These are phyloP conservation scores for Pollenia griseotomentosa DNA, from an alignment of 2,888 invertebrate genomes.

Conservation along the genomic window DNA sequence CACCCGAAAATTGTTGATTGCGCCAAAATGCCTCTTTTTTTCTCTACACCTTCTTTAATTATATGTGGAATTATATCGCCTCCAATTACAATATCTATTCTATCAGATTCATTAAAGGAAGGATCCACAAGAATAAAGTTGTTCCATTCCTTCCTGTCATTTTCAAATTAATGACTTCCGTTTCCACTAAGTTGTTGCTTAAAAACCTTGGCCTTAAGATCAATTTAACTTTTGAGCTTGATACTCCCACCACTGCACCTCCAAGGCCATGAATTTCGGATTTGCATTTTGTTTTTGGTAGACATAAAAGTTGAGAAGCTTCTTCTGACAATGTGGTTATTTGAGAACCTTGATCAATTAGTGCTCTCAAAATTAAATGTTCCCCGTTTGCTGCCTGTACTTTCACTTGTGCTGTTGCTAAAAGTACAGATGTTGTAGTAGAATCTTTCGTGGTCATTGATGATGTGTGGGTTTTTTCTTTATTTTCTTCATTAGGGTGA, in stretches of 20 bases:
- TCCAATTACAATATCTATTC: constrained; percentile 9
- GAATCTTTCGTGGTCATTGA: background rate
- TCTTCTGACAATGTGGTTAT: constrained; percentile 15
- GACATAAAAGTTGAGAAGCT: constrained; percentile 45
- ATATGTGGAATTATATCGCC: constrained; percentile 6
- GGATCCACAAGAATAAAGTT: background rate
- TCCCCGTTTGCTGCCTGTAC: background rate
- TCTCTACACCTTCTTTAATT: background rate
- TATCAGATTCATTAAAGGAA: constrained; percentile 15
- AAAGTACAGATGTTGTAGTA: background rate
- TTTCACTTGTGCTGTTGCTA: background rate
- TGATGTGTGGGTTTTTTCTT: no score
- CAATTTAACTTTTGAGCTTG: constrained; percentile 14
- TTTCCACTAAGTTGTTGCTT: constrained; percentile 37
- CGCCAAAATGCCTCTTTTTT: background rate
- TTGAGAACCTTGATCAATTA: constrained; percentile 19
- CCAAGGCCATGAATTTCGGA: constrained; percentile 55
- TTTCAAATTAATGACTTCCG: constrained; percentile 33
- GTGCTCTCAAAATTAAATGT: background rate
- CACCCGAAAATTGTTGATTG: no score
- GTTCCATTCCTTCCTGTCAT: background rate
- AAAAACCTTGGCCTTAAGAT: constrained; percentile 52
- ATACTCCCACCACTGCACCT: no score
- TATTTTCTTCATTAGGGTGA: background rate
- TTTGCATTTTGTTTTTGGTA: constrained; percentile 41